These are phyloP conservation scores for Drosophila merina DNA, from an alignment of 2,888 invertebrate genomes.

Conservation along the genomic window DNA sequence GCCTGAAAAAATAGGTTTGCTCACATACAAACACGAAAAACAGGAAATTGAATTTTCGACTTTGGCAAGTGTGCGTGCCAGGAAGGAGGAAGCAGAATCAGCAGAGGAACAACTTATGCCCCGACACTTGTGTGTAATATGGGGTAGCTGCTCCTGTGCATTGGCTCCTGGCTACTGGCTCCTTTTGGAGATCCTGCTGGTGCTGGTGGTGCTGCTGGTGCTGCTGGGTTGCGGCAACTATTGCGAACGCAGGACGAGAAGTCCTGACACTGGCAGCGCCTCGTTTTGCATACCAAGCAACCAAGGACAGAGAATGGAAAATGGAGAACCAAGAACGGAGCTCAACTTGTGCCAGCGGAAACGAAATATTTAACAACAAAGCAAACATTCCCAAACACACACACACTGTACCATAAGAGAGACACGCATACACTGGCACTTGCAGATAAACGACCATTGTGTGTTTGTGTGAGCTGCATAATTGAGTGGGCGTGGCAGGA, in stretches of 20 bases:
- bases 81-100: conserved; percentile 53
- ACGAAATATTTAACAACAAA: conserved; percentile 79
- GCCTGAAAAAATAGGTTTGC: conserved; percentile 37
- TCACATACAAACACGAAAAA: conserved; percentile 75
- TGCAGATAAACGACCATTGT: conserved; percentile 11
- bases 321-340: conserved; percentile 1
- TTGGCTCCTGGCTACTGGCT: conserved; percentile 6
- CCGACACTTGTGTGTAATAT: conserved; percentile 44
- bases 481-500: conserved; percentile 67
- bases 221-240: conserved; percentile 62
- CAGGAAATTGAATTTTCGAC: conserved; percentile 80
- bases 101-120: conserved; percentile 53
- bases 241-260: conserved; percentile 62
- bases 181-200: conserved; percentile 1
- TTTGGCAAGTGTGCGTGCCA: conserved; percentile 79
- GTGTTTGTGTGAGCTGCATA: conserved; percentile 46
- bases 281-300: conserved; percentile 78
- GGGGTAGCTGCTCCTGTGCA: conserved; percentile 28
- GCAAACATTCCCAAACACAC: conserved; percentile 42
- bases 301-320: not conserved
- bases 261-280: conserved; percentile 73
- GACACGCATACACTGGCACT: conserved; percentile 11
- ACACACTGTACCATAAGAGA: conserved; percentile 7
- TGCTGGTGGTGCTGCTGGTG: conserved; percentile 11
- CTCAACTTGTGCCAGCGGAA: conserved; percentile 71